Evolutionary conservation across 2,113 vertebrate genomes (phyloP), one percentile per base, ranked within the genome.

Genomic region (Nerophis ophidion): DNA sequence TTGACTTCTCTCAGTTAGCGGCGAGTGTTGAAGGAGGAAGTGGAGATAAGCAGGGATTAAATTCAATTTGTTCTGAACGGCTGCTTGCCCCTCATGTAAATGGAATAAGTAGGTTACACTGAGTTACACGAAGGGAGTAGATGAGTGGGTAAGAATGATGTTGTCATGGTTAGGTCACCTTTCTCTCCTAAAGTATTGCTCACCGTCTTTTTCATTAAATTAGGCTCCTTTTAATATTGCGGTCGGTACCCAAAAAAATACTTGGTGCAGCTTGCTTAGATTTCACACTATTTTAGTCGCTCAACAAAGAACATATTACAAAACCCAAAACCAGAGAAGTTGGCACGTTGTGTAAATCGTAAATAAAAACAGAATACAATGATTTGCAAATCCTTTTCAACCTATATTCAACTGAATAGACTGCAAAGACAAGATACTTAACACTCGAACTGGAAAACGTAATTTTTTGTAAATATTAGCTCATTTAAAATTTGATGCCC

Each of bases 21-120:
- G 75, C 48, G 67, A 77, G 79, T 74, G 77, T 68, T 82, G 76
- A 74, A 76, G 62, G 73, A 82, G 75, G 74, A 81, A 75, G 76
- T 65, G 55, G 70, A 75, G 81, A 81, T 86, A 81, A 80, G 79
- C 74, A 77, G 65, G 77, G 66, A 77, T 84, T 85, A 66, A 74
- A 84, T 84, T 86, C 64, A 83, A 81, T 84, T 84, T 82, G 71
- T 65, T 54, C 26, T 59, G 70, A 82, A 83, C n/a, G 58, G 58
- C 62, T 65, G 68, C 72, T 74, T 76, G 67, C 52, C 67, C 75
- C 66, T 80, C 69, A 71, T 84, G 81, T 81, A 83, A 79, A 84
- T 79, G 71, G 71, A 71, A 75, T 77, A 80, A 84, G 74, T 74
- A 71, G 80, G 79, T 75, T 80, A 77, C 60, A 71, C 65, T 53